Evolutionary conservation across 2,888 invertebrate genomes (phyloP).

Genomic region (Gibbula magus): DNA sequence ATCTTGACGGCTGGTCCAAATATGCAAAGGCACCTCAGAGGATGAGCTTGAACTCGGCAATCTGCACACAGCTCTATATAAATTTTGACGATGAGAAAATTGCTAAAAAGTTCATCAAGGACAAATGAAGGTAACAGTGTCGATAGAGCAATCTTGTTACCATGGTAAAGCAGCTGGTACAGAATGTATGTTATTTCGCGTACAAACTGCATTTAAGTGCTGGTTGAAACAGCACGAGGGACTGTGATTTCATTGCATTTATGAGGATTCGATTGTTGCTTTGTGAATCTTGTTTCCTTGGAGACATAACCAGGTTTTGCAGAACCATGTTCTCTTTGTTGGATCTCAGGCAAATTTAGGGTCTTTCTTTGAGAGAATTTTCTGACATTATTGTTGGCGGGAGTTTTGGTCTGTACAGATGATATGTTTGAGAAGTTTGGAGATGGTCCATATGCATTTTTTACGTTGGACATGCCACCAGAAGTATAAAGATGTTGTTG

Average conservation of each 20-base stretch:
- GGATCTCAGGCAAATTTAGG: background rate
- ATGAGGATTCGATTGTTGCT: too few relatives aligned
- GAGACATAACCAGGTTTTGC: background rate
- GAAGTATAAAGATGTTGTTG: background rate
- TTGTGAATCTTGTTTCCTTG: too few relatives aligned
- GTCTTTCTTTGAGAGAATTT: background rate
- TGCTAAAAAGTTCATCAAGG: conserved; percentile 62
- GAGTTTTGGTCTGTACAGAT: background rate
- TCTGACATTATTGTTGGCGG: background rate
- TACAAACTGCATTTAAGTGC: background rate
- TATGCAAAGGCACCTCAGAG: conserved; percentile 70
- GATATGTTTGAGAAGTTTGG: background rate
- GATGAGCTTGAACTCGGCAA: conserved; percentile 68
- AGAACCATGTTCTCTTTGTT: background rate
- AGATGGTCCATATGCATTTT: background rate
- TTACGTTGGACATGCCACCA: background rate
- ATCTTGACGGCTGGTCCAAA: conserved; percentile 67
- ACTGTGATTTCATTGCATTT: background rate
- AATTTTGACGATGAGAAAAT: conserved; percentile 72
- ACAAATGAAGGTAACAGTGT: conserved; percentile 49
- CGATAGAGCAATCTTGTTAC: background rate
- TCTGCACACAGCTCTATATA: conserved; percentile 64
- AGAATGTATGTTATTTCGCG: background rate
- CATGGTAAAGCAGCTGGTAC: background rate
- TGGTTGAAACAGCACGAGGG: background rate